Evolutionary conservation across 2,888 invertebrate species (phyloP), one percentile per base, ranked within the genome.

Genomic region (Beris morrisii): DNA sequence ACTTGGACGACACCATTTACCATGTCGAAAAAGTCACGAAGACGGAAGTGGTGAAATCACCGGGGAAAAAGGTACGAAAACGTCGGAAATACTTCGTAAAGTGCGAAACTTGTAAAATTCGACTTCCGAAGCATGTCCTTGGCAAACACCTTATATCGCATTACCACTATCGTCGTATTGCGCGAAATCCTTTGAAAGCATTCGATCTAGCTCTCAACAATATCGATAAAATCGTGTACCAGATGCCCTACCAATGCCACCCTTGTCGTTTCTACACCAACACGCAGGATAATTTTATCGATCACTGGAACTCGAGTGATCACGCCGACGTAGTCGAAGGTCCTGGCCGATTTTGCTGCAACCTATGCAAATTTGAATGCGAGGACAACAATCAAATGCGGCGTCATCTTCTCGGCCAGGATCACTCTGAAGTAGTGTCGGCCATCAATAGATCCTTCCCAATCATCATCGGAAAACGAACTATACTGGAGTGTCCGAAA

Each of bases 101-200:
- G 71, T 92, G 93, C 76, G 85, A 86, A 59, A 88, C 89, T 54
- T 93, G 93, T 74, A 86, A 86, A 66, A 86, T 88, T 38, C 85
- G 87, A 70, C 88, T 92, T 50, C 84, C 85, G 67, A 83, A 84
- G 5, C 84, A 87, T 73, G 80, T 89, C 70, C 88, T 92, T 82
- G 92, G 93, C 46, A 92, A 93, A 76, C 93, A 93, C 81, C 83
- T 95, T 68, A 89, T 94, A 73, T 93, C 93, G 1, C 91, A 91
- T 76, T 92, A 89, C 77, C 94, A 95, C 78, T 91, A 89, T 73
- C 85, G 91, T 68, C 89, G 90, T 75, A 87, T 88, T 69, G 85
- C 87, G 59, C 81, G 83, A 53, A 81, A 84, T 69, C 84, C 85
- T 4, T 81, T 82, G 32, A 83, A 85, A 9, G 84, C 85, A 7